These are phyloP conservation scores for Flexamia atlantica DNA, from an alignment of 2,888 invertebrate species.

Conservation along the genomic window DNA sequence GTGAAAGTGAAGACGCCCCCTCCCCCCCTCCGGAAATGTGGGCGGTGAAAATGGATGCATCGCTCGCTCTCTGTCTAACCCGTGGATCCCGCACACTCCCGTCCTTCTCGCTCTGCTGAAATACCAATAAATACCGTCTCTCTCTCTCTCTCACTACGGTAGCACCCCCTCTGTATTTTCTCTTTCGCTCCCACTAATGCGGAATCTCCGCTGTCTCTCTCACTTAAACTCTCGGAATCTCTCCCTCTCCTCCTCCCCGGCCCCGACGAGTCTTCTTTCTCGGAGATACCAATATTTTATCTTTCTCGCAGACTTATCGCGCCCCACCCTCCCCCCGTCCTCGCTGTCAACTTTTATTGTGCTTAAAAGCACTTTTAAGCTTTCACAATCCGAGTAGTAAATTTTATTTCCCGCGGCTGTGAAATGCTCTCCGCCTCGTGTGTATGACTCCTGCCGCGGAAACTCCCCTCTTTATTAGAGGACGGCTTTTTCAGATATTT, in stretches of 20 bases:
- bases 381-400: slow-evolving; percentile 63
- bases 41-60: slow-evolving; percentile 42
- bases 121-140: slow-evolving; percentile 27
- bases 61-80: slow-evolving; percentile 47
- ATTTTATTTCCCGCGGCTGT: slow-evolving; percentile 54
- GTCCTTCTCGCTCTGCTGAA: slow-evolving; percentile 31
- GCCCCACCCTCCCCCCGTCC: slow-evolving; percentile 49
- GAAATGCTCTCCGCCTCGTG: slow-evolving; percentile 1
- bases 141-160: slow-evolving; percentile 4
- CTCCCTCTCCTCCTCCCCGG: slow-evolving; percentile 12
- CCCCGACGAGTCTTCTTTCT: slow-evolving; percentile 22
- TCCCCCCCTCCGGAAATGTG: slow-evolving; percentile 54
- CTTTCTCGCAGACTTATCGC: slow-evolving; percentile 47
- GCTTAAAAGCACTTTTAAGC: slow-evolving; percentile 64
- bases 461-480: slow-evolving; percentile 31
- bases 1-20: slow-evolving; percentile 62
- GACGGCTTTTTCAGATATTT: slow-evolving; percentile 7
- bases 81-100: neutral
- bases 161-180: neutral
- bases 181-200: slow-evolving; percentile 30
- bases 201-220: neutral
- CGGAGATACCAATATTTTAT: slow-evolving; percentile 50
- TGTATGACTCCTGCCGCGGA: neutral
- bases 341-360: slow-evolving; percentile 63
- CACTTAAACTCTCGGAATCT: neutral